These are phyloP conservation scores for Rhizoglyphus robini DNA, from an alignment of 1,140 invertebrate species.

Conservation along the genomic window DNA sequence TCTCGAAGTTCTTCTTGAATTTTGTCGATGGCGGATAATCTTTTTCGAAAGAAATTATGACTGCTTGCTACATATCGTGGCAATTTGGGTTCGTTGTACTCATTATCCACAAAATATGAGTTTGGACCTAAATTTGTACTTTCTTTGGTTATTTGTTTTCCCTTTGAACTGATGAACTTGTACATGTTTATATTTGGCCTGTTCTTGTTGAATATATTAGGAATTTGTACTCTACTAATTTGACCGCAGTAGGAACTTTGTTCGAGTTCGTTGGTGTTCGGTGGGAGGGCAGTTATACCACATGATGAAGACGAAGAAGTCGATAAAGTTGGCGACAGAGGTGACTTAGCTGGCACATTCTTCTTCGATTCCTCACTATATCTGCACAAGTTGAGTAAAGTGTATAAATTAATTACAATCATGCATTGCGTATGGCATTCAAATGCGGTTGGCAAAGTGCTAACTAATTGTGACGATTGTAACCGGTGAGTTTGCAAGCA, in stretches of 20 bases:
- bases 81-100: background rate
- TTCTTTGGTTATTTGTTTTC: constrained; percentile 34
- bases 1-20: constrained; percentile 60
- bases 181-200: constrained; percentile 48
- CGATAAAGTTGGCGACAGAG: background rate
- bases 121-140: background rate
- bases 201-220: constrained; percentile 2
- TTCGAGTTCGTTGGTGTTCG: background rate
- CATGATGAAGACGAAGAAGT: background rate
- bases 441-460: no score
- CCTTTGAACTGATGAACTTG: constrained; percentile 55
- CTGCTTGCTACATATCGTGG: background rate
- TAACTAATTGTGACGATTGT: background rate
- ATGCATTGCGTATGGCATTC: no score
- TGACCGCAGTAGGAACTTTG: no score
- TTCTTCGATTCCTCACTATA: background rate
- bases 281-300: background rate
- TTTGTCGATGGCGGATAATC: constrained; percentile 49
- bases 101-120: background rate
- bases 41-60: constrained; percentile 14
- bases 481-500: background rate
- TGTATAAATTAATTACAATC: no score
- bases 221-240: background rate
- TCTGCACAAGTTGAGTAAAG: no score
- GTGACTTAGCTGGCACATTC: background rate